phyloP scores from a whole-genome alignment of 2,113 vertebrate species.

The Typhlomys cinereus region DNA sequence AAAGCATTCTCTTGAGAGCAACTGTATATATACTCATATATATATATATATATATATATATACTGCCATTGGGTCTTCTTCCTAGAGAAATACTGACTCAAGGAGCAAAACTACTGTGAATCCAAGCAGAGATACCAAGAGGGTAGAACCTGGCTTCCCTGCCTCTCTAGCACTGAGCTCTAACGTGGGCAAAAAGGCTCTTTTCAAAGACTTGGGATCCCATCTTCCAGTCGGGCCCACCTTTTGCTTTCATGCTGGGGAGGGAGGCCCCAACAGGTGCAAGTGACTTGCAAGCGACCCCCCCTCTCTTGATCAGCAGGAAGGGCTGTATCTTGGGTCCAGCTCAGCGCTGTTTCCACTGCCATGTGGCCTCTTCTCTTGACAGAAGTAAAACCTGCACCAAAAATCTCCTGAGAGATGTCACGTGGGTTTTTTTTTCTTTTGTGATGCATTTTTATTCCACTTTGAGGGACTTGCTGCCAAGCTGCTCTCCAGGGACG shows the following conservation, averaged over 20 bases:
- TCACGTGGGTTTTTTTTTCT: conserved; percentile 49
- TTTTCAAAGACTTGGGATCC: not conserved
- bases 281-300: not conserved
- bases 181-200: not conserved
- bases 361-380: conserved; percentile 25
- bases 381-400: conserved; percentile 69
- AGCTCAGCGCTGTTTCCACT: not conserved
- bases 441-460: conserved; percentile 72
- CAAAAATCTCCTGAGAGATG: conserved; percentile 61
- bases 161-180: fast-evolving
- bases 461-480: conserved; percentile 70
- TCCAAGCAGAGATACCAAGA: not conserved
- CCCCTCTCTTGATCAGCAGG: not conserved
- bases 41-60: too few relatives aligned
- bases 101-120: not conserved
- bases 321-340: not conserved
- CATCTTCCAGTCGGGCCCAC: not conserved
- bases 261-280: not conserved
- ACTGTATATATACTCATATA: too few relatives aligned
- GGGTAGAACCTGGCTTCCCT: not conserved
- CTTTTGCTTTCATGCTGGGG: not conserved
- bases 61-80: not conserved
- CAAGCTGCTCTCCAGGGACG: conserved; percentile 70
- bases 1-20: not conserved
- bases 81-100: not conserved